phyloP scores from a whole-genome alignment of 2,797 vertebrate genomes.

The Phyllotis vaccarum region DNA sequence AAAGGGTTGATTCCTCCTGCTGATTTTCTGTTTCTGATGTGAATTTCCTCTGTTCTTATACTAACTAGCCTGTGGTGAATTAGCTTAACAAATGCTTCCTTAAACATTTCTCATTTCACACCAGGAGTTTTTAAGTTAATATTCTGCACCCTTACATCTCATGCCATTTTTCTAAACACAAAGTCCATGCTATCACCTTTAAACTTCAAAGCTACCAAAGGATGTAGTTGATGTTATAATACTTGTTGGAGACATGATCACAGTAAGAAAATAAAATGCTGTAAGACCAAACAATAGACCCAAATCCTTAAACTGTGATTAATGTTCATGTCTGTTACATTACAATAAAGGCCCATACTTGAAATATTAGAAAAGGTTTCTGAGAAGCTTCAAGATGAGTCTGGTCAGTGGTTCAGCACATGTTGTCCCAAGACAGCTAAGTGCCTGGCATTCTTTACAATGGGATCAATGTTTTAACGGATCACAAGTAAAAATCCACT shows the following conservation, averaged over 20 bases:
- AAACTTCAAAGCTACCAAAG: neutral
- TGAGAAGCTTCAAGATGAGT: neutral
- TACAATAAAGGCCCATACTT: neutral
- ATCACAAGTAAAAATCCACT: neutral
- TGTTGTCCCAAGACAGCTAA: neutral
- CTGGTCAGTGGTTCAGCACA: neutral
- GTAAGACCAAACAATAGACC: neutral
- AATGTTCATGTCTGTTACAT: neutral
- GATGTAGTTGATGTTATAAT: neutral
- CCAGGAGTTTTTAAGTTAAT: neutral
- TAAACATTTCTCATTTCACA: neutral
- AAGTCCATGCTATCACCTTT: neutral
- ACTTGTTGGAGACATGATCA: neutral
- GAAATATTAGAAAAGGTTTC: neutral
- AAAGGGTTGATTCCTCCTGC: neutral
- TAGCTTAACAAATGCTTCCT: slow-evolving; percentile 5
- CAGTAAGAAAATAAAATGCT: neutral
- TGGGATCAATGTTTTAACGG: neutral
- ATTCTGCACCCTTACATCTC: neutral
- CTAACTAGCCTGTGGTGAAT: neutral
- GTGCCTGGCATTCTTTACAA: neutral
- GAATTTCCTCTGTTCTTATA: neutral
- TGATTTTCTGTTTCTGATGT: neutral
- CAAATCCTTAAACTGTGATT: neutral
- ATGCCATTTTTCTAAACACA: neutral